Base-by-base conservation (phyloP, 2,113 vertebrate genomes). In the Trachemys scripta region DNA sequence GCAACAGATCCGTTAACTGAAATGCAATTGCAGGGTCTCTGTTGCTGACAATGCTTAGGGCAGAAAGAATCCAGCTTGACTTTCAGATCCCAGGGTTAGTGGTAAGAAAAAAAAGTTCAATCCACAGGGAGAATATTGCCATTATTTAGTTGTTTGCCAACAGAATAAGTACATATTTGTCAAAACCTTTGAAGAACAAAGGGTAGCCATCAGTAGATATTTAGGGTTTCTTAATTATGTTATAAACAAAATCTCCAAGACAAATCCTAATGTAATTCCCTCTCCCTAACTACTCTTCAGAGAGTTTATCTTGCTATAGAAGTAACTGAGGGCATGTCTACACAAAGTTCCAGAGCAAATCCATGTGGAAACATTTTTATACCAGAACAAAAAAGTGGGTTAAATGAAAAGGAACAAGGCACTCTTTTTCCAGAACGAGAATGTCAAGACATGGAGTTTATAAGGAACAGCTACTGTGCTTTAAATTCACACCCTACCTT, bases 11-110 rank as follows among this genome's bases (percentile, higher is more conserved):
- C 38, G 79, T 80, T 49, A 76, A 45, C 14, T 2, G 50, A 35
- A 85, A 2, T 0, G 29, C 22, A 22, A 11, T 24, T n/a, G 3
- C 4, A 42, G 0, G 0, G 82, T 25, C 35, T 17, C 13, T 1
- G 1, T 4, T 88, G 59, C 10, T 69, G 85, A 65, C 79, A 49
- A 80, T 42, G 14, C 31, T 51, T 1, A 0, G 54, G 42, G 11
- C 17, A 88, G 10, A 51, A 89, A 65, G 54, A 93, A 87, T 75
- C 35, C 80, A 89, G 47, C 9, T 54, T 27, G 17, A 54, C 75
- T 89, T 85, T 89, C 76, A 79, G 69, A 89, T 69, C 51, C 72
- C 82, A 10, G 5, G 19, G 5, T 72, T 7, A 90, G 81, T 42
- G 89, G 14, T 0, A 19, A 4, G 5, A 20, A 69, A 72, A 42